These are phyloP conservation scores for Boloria selene DNA, from an alignment of 2,888 invertebrate species.

Conservation along the genomic window DNA sequence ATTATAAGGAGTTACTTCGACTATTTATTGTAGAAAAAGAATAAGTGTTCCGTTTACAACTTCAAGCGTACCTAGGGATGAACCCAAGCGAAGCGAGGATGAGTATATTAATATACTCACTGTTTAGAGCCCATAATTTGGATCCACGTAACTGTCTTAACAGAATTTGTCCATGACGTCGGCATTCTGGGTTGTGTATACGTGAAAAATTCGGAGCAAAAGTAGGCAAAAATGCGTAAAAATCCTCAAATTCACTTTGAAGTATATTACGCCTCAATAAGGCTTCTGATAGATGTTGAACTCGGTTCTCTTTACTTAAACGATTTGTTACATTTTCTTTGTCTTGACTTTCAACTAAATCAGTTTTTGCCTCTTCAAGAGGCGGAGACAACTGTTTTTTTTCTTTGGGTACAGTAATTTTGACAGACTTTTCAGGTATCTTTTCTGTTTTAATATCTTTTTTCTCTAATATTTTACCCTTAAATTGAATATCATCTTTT, in stretches of 20 bases:
- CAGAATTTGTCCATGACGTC: constrained; percentile 86
- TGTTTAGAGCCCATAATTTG: constrained; percentile 88
- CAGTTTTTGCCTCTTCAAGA: constrained; percentile 13
- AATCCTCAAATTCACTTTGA: constrained; percentile 82
- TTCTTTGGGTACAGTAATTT: constrained; percentile 27
- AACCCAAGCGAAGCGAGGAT: no score
- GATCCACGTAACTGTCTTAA: constrained; percentile 85
- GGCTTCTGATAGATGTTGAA: constrained; percentile 66
- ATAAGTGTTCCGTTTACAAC: no score
- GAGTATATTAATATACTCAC: constrained; percentile 70
- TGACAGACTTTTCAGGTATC: constrained; percentile 23
- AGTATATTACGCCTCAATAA: constrained; percentile 69
- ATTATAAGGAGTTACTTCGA: no score
- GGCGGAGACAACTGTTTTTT: constrained; percentile 12
- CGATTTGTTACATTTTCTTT: constrained; percentile 43
- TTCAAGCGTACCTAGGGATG: no score
- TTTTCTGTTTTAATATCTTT: constrained; percentile 20
- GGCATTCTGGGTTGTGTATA: constrained; percentile 84
- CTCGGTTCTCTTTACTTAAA: constrained; percentile 53
- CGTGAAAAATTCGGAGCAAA: constrained; percentile 86
- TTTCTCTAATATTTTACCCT: constrained; percentile 13
- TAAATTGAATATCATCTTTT: constrained; percentile 22
- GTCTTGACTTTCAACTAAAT: constrained; percentile 25
- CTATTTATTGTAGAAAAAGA: no score
- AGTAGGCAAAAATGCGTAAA: constrained; percentile 85